These are phyloP conservation scores for Dinoponera quadriceps DNA, from an alignment of 1,140 invertebrate species.

Conservation along the genomic window DNA sequence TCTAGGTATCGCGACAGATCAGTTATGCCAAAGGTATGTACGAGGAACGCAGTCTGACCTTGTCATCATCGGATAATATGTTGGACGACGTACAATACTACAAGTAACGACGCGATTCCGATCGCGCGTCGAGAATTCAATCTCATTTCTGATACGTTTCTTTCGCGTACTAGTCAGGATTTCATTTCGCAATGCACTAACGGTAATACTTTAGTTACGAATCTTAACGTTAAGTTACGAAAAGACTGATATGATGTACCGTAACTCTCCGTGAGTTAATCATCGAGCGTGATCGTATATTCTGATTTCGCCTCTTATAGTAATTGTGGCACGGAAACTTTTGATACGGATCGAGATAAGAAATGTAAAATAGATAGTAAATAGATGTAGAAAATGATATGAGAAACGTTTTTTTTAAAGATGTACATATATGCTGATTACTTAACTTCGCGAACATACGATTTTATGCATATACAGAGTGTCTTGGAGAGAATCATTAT, in stretches of 20 bases:
- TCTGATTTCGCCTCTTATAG: constrained; percentile 31
- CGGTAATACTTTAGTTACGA: constrained; percentile 57
- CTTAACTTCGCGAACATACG: background rate
- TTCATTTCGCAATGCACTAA: constrained; percentile 17
- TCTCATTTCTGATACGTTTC: constrained; percentile 30
- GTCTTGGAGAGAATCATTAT: background rate
- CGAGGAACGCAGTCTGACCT: constrained; percentile 89
- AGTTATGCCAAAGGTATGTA: constrained; percentile 95
- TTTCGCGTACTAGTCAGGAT: constrained; percentile 57
- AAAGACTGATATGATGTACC: constrained; percentile 66
- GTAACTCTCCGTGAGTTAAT: constrained; percentile 10
- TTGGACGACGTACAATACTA: constrained; percentile 83
- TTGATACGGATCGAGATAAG: constrained; percentile 55
- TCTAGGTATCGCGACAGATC: constrained; percentile 89
- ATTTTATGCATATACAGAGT: background rate
- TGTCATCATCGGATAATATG: constrained; percentile 84
- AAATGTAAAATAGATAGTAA: constrained; percentile 34
- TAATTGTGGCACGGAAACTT: constrained; percentile 44
- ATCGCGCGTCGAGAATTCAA: background rate
- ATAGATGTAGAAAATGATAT: background rate
- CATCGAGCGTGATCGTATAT: background rate
- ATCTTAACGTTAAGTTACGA: constrained; percentile 67
- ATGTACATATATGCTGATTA: constrained; percentile 25
- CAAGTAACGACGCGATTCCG: constrained; percentile 74
- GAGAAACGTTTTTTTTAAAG: constrained; percentile 48